phyloP scores from a whole-genome alignment of 2,113 vertebrate genomes.

The Fukomys damarensis region DNA sequence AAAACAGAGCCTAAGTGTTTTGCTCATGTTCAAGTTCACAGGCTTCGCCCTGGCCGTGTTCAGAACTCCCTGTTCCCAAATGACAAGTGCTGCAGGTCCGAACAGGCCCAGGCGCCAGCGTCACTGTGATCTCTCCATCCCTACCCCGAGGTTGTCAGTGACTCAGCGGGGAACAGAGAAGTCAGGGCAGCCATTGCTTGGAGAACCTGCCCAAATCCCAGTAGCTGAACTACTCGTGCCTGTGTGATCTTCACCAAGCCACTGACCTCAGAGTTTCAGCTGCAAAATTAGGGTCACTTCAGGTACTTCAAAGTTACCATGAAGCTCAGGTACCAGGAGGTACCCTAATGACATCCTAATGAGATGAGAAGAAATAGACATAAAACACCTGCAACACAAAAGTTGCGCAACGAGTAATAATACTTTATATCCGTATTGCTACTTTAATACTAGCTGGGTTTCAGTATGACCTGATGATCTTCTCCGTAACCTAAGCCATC shows the following conservation, averaged over 20 bases:
- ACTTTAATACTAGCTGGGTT: not conserved
- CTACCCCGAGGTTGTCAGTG: not conserved
- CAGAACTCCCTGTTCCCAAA: not conserved
- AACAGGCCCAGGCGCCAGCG: fast-evolving
- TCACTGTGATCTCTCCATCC: not conserved
- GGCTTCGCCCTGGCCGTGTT: not conserved
- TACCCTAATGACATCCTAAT: not conserved
- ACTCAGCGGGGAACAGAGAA: not conserved
- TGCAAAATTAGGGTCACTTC: not conserved
- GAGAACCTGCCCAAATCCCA: not conserved
- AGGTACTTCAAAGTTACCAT: not conserved
- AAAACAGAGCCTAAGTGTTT: not conserved
- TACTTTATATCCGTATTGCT: not conserved
- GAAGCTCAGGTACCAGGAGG: not conserved
- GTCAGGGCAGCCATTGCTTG: not conserved
- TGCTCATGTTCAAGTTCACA: not conserved
- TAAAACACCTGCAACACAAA: not conserved
- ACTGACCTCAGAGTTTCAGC: not conserved
- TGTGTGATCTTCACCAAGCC: not conserved
- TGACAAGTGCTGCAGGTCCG: not conserved
- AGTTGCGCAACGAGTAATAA: not conserved
- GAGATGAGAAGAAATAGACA: not conserved
- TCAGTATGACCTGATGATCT: not conserved
- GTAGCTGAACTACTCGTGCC: not conserved
- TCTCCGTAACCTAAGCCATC: not conserved